These are phyloP conservation scores for Gymnothorax reevesii DNA, from an alignment of 2,797 vertebrate genomes.

Conservation along the genomic window DNA sequence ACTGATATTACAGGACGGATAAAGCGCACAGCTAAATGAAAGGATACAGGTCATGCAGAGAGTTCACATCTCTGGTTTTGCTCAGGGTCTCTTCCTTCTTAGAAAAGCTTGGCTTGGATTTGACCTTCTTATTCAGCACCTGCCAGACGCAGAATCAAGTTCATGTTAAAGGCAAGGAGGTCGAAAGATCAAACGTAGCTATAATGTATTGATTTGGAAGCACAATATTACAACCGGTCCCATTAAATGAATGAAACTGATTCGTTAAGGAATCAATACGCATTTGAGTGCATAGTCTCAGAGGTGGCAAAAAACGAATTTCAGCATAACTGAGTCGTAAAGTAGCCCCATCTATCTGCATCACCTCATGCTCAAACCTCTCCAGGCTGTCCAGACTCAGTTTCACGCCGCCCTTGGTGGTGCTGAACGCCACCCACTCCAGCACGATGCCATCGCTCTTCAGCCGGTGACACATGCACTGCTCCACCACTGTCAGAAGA, in stretches of 20 bases:
- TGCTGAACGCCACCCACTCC: conserved; percentile 84
- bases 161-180: neutral
- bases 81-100: conserved; percentile 58
- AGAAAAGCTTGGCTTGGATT: conserved; percentile 42
- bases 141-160: conserved; percentile 45
- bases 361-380: conserved; percentile 86
- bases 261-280: neutral
- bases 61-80: conserved; percentile 65
- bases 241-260: too few relatives aligned
- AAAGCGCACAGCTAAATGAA: neutral
- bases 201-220: neutral
- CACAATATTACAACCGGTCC: neutral
- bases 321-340: too few relatives aligned
- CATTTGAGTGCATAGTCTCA: neutral
- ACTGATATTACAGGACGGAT: neutral
- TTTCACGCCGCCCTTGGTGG: conserved; percentile 61
- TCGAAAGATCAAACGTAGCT: neutral
- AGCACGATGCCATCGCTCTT: conserved; percentile 65
- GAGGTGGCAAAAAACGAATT: too few relatives aligned
- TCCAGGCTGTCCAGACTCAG: conserved; percentile 70
- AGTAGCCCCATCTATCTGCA: neutral
- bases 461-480: conserved; percentile 74
- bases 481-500: conserved; percentile 77
- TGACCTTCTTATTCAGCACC: conserved; percentile 71
- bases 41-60: conserved; percentile 82